Conservation (phyloP, 2,797 vertebrate species). For the Kryptopterus vitreolus region DNA sequence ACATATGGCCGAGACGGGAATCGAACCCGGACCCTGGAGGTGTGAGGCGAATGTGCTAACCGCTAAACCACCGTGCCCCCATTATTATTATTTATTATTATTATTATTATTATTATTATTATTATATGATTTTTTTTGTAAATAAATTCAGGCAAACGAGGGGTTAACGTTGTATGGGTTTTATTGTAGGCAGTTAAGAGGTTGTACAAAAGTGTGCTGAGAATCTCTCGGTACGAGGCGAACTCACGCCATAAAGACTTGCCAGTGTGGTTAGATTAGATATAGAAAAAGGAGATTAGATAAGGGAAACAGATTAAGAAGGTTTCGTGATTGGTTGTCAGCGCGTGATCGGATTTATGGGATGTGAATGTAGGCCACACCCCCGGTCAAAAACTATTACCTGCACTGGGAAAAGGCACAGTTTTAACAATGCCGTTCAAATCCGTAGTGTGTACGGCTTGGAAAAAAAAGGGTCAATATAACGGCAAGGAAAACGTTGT, state of each 20-base stretch:
- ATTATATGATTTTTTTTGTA: too few species aligned
- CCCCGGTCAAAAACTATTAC: neutral
- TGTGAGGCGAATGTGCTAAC: too few species aligned
- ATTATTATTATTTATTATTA: too few species aligned
- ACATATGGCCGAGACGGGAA: too few species aligned
- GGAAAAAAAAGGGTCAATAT: neutral
- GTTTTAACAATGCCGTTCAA: too few species aligned
- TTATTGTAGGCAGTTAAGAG: constrained; percentile 47
- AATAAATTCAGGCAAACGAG: too few species aligned
- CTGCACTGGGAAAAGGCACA: neutral
- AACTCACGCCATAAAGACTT: constrained; percentile 51
- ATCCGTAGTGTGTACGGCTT: neutral
- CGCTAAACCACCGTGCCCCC: too few species aligned
- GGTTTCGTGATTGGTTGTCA: neutral
- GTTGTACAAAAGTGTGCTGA: constrained; percentile 23
- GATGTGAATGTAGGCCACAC: constrained; percentile 5
- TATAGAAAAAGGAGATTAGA: constrained; percentile 16
- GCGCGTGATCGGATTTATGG: constrained; percentile 3
- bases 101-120: too few species aligned
- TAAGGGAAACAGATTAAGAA: neutral
- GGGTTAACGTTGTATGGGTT: too few species aligned
- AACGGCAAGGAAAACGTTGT: neutral
- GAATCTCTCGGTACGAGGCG: constrained; percentile 26
- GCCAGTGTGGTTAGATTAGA: constrained; percentile 47
- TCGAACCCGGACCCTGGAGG: too few species aligned